phyloP scores from a whole-genome alignment of 2,113 vertebrate genomes.

The Beaufortia kweichowensis region DNA sequence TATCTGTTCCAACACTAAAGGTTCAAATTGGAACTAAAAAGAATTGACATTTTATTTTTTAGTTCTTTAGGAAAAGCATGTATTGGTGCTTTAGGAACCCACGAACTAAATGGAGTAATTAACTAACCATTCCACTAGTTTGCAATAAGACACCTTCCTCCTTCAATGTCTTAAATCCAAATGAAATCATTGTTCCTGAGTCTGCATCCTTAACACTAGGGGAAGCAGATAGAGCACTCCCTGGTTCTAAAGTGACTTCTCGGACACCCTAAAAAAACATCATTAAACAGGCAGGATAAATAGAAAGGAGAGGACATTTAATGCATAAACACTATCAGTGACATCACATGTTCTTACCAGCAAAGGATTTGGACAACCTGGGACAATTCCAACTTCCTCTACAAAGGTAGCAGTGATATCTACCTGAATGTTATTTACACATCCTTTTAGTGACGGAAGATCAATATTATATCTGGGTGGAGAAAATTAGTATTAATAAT shows the following conservation, averaged over 20 bases:
- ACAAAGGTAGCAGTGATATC: conserved; percentile 61
- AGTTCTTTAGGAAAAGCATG: too few species aligned
- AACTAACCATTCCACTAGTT: conserved; percentile 58
- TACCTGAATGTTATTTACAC: conserved; percentile 78
- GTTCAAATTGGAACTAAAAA: too few species aligned
- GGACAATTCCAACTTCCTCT: conserved; percentile 77
- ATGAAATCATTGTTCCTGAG: conserved; percentile 48
- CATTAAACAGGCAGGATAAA: background rate
- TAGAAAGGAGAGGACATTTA: too few species aligned
- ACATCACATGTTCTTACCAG: conserved; percentile 71
- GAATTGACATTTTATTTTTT: too few species aligned
- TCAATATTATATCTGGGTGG: conserved; percentile 80
- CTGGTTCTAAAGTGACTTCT: conserved; percentile 47
- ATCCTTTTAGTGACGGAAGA: conserved; percentile 81
- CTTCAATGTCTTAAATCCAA: conserved; percentile 63
- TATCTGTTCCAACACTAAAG: too few species aligned
- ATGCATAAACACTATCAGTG: background rate
- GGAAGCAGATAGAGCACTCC: conserved; percentile 49
- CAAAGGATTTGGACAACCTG: conserved; percentile 78
- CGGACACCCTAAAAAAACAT: conserved; percentile 56
- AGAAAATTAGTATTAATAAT: background rate
- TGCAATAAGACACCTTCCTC: conserved; percentile 50
- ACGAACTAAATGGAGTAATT: background rate
- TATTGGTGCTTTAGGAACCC: too few species aligned
- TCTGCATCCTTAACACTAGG: conserved; percentile 13